Conservation (phyloP, 2,888 invertebrate genomes). For the Tortricodes alternella region DNA sequence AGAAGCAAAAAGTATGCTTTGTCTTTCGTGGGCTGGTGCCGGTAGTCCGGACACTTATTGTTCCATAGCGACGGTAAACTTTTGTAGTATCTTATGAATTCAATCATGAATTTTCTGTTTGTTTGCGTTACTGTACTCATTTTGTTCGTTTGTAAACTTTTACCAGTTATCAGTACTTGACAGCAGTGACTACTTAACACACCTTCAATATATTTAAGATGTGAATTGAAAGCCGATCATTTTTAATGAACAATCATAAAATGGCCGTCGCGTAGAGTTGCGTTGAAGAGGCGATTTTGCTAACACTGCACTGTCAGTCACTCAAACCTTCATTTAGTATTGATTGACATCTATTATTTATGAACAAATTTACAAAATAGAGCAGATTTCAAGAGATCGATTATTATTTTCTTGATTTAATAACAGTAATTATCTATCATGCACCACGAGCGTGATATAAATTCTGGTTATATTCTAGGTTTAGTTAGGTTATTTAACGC, state of each 20-base stretch:
- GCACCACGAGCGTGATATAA: background rate
- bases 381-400: too few species aligned
- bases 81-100: conserved; percentile 6
- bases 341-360: background rate
- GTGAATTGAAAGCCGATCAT: conserved; percentile 1
- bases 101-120: background rate
- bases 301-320: background rate
- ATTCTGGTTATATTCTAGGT: background rate
- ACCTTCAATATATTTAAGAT: background rate
- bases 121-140: background rate
- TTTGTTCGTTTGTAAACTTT: background rate
- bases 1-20: conserved; percentile 2
- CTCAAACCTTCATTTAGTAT: background rate
- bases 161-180: too few species aligned
- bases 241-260: background rate
- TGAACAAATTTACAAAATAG: background rate
- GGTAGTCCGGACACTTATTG: background rate
- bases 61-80: conserved; percentile 15
- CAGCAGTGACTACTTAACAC: background rate
- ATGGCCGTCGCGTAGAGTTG: conserved; percentile 5
- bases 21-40: background rate
- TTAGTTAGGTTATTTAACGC: background rate
- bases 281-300: too few species aligned
- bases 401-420: background rate
- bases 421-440: conserved; percentile 1